These are phyloP conservation scores for Strigamia maritima DNA, from an alignment of 2,888 invertebrate species.

Conservation along the genomic window DNA sequence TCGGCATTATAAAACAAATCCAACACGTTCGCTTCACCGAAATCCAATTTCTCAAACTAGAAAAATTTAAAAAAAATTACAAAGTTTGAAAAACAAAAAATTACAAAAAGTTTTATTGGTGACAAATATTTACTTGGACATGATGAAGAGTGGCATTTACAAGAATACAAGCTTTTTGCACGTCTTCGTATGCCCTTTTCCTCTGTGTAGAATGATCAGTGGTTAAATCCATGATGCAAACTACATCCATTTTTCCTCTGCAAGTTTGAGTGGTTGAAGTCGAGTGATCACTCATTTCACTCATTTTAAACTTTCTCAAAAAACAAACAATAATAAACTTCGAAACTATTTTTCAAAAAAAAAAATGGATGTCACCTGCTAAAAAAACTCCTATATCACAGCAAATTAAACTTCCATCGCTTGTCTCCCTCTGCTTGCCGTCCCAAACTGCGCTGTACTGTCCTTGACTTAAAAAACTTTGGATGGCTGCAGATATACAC, in stretches of 20 bases:
- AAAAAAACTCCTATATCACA: neutral
- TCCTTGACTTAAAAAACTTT: no score
- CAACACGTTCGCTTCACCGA: constrained; percentile 90
- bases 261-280: constrained; percentile 28
- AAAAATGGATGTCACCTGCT: no score
- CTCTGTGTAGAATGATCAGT: constrained; percentile 70
- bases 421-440: no score
- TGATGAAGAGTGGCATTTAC: constrained; percentile 78
- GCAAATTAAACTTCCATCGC: no score
- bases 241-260: constrained; percentile 76
- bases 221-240: constrained; percentile 78
- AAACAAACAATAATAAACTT: no score
- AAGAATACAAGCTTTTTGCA: constrained; percentile 71
- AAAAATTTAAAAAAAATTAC: constrained; percentile 48
- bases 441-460: no score
- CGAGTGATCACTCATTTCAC: constrained; percentile 41
- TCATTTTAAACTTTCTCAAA: no score
- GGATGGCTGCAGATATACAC: no score
- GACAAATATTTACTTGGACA: constrained; percentile 74
- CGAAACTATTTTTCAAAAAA: no score
- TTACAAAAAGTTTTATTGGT: no score
- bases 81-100: neutral
- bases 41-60: constrained; percentile 96
- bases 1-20: constrained; percentile 98
- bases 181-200: constrained; percentile 78